phyloP scores from a whole-genome alignment of 2,797 vertebrate species.

The Neosalanx taihuensis region DNA sequence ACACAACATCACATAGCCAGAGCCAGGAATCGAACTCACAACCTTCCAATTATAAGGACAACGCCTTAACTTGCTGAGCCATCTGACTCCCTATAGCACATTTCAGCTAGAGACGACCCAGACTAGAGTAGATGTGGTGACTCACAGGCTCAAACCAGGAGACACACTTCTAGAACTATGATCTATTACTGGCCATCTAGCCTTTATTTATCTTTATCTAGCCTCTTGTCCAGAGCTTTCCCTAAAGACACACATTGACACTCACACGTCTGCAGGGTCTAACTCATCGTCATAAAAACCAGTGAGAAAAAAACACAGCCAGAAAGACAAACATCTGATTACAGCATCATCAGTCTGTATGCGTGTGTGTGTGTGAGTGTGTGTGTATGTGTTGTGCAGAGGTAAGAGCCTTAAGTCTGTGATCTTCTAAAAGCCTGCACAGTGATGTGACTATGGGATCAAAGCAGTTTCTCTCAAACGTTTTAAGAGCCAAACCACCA shows the following conservation, averaged over 20 bases:
- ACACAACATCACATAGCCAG: too few species aligned
- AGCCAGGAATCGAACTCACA: too few species aligned
- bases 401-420: background rate
- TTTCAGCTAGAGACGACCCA: background rate
- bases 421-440: background rate
- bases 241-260: background rate
- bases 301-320: background rate
- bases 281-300: background rate
- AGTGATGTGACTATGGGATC: background rate
- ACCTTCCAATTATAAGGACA: too few species aligned
- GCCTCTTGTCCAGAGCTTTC: background rate
- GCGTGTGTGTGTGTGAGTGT: background rate
- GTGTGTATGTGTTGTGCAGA: background rate
- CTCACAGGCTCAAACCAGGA: background rate
- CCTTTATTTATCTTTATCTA: too few species aligned
- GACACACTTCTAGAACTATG: background rate
- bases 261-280: background rate
- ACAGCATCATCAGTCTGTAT: background rate
- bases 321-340: slow-evolving; percentile 8
- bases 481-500: background rate
- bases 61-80: too few species aligned
- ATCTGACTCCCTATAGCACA: too few species aligned
- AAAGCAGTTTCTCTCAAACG: background rate
- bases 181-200: background rate
- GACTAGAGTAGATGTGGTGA: background rate